Conservation (phyloP, 2,888 invertebrate genomes). For the Phengaris alcon region DNA sequence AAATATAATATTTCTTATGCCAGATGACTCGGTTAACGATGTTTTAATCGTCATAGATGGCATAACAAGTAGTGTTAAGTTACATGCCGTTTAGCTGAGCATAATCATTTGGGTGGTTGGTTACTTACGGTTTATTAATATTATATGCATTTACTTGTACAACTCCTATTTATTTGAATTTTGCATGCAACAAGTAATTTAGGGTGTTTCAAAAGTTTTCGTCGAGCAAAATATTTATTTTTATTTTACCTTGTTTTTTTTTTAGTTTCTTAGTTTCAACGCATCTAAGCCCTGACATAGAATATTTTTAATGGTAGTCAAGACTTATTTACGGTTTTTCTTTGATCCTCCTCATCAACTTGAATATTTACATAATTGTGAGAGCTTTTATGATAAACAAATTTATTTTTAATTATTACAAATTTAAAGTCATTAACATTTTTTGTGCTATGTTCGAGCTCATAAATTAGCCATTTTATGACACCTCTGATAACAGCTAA, state of each 20-base stretch:
- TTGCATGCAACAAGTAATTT: neutral
- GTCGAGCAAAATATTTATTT: neutral
- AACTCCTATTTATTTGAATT: neutral
- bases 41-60: conserved; percentile 22
- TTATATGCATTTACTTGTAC: neutral
- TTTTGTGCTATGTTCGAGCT: neutral
- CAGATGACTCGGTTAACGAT: conserved; percentile 22
- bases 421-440: neutral
- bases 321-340: too few species aligned
- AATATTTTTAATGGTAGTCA: too few species aligned
- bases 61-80: conserved; percentile 16
- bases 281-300: too few species aligned
- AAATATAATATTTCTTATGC: conserved; percentile 13
- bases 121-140: neutral
- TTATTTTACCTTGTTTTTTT: neutral
- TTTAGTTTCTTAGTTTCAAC: neutral
- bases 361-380: too few species aligned
- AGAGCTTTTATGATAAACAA: too few species aligned
- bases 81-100: conserved; percentile 15
- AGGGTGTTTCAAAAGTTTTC: neutral
- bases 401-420: conserved; percentile 4
- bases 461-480: conserved; percentile 18
- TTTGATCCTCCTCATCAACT: too few species aligned
- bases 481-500: conserved; percentile 2
- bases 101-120: conserved; percentile 4